These are phyloP conservation scores for Hydropsyche betteni DNA, from an alignment of 2,888 invertebrate genomes.

Conservation along the genomic window DNA sequence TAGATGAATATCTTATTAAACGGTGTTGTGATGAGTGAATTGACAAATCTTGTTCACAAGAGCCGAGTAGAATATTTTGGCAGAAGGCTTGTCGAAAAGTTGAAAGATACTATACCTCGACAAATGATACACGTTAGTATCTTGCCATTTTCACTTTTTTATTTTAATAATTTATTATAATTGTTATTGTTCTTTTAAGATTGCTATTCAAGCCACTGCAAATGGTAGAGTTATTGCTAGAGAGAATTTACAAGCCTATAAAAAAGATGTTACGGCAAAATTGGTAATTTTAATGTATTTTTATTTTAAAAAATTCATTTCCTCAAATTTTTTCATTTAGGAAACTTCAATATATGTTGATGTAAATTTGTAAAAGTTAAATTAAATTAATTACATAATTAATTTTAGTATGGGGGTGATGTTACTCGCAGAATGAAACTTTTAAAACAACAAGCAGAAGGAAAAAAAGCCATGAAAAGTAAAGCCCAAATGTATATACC, in stretches of 20 bases:
- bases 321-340: too few relatives aligned
- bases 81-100: conserved; percentile 74
- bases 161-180: conserved; percentile 31
- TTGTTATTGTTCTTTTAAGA: conserved; percentile 59
- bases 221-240: conserved; percentile 83
- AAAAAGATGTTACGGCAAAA: conserved; percentile 95
- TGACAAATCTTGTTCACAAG: conserved; percentile 82
- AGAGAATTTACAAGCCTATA: conserved; percentile 84
- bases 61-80: conserved; percentile 73
- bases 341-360: not conserved
- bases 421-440: conserved; percentile 89
- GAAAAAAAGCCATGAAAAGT: conserved; percentile 92
- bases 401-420: conserved; percentile 88
- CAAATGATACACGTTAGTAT: conserved; percentile 76
- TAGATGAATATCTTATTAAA: conserved; percentile 84
- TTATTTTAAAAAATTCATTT: not conserved
- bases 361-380: conserved; percentile 32
- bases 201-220: conserved; percentile 86
- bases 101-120: conserved; percentile 86
- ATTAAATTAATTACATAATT: conserved; percentile 38
- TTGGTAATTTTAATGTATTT: conserved; percentile 69
- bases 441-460: conserved; percentile 88
- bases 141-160: not conserved
- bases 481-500: conserved; percentile 92
- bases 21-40: conserved; percentile 81